Conservation (phyloP, 2,888 invertebrate species). For the Chydorus sphaericus region DNA sequence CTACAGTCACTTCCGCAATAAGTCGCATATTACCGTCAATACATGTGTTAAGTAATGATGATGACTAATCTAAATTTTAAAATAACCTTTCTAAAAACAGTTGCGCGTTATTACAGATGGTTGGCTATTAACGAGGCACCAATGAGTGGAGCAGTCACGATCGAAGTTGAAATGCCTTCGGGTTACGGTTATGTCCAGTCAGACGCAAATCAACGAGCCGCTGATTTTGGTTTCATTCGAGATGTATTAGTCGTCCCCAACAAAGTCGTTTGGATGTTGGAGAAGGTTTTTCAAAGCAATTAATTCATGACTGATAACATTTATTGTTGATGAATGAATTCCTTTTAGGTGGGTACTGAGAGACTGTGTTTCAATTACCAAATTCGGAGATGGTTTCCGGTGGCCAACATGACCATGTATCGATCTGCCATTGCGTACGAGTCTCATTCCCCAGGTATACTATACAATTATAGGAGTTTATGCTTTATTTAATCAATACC, state of each 20-base stretch:
- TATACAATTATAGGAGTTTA: neutral
- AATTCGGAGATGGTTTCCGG: conserved; percentile 38
- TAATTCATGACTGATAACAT: too few species aligned
- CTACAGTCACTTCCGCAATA: conserved; percentile 27
- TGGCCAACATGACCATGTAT: conserved; percentile 38
- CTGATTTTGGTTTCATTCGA: conserved; percentile 25
- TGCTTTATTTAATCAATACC: too few species aligned
- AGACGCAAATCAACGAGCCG: conserved; percentile 27
- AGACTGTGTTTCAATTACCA: conserved; percentile 37
- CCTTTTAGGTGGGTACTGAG: conserved; percentile 27
- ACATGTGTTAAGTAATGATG: conserved; percentile 28
- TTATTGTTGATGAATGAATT: conserved; percentile 18
- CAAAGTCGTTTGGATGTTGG: conserved; percentile 34
- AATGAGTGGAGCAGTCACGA: conserved; percentile 30
- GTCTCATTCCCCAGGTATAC: conserved; percentile 38
- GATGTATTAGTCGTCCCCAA: conserved; percentile 26
- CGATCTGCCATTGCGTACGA: conserved; percentile 38
- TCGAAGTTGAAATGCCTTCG: conserved; percentile 33
- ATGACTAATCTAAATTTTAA: neutral
- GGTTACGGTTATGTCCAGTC: conserved; percentile 34
- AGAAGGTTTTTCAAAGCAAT: too few species aligned
- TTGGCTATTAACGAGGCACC: conserved; percentile 25
- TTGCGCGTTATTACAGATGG: conserved; percentile 26
- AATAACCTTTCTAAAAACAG: neutral
- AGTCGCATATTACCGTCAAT: conserved; percentile 27